Percentiles rank a stretch among this genome's conserved stretches.
phyloP scores from a whole-genome alignment of 2,888 invertebrate species.

The Chaetogeoica ovagalla region DNA sequence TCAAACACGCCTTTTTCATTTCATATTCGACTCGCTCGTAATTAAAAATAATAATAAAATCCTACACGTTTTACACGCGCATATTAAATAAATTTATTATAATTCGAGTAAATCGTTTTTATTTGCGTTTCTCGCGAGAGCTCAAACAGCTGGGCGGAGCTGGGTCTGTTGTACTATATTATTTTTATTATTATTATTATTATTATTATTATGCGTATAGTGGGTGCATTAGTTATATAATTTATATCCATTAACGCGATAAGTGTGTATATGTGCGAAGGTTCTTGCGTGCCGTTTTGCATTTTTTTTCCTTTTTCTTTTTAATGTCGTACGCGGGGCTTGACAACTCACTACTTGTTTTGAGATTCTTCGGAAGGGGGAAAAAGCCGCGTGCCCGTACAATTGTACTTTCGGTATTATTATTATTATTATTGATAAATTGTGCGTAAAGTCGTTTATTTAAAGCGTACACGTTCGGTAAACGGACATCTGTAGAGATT shows the following conservation, averaged over 20 bases:
- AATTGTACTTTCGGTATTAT: constrained; percentile 14
- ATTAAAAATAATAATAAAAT: constrained; percentile 17
- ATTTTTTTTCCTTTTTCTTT: not conserved
- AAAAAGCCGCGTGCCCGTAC: not conserved
- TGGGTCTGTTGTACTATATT: constrained; percentile 4
- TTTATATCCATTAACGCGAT: constrained; percentile 36
- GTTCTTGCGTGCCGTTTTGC: constrained; percentile 28
- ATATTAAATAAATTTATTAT: not conserved
- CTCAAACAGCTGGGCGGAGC: not conserved
- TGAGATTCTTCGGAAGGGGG: constrained; percentile 25
- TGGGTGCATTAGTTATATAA: not conserved
- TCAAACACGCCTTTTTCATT: constrained; percentile 30
- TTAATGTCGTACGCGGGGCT: constrained; percentile 1
- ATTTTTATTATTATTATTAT: no score
- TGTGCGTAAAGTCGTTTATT: not conserved
- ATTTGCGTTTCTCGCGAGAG: constrained; percentile 11
- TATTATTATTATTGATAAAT: constrained; percentile 32
- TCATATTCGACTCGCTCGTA: constrained; percentile 25
- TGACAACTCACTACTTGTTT: constrained; percentile 32
- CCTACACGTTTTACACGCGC: not conserved
- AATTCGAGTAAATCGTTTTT: constrained; percentile 11
- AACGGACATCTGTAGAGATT: no score
- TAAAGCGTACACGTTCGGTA: no score
- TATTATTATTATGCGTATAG: no score
- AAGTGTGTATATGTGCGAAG: not conserved